Evolutionary conservation across 2,797 vertebrate genomes (phyloP), one percentile per base, ranked within the genome.

Genomic region (Helostoma temminkii): DNA sequence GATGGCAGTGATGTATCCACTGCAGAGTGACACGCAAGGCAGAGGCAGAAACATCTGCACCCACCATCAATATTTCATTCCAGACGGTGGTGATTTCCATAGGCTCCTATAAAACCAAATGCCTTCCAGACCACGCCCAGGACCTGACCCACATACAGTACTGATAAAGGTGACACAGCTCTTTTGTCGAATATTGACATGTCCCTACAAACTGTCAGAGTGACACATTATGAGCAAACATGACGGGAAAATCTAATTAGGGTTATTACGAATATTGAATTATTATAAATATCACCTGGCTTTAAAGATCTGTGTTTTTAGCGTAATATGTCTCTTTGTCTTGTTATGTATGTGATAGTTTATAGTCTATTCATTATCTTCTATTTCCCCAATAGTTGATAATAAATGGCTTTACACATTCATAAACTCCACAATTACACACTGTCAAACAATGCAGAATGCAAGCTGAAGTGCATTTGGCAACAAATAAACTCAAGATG

Each of bases 51-150:
- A 87, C 83, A 77, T 83, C 80, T 89, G 78, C 75, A 84, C 62
- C 68, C 49, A 59, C 18, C 46, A 88, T 90, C 88, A 89, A 87
- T 90, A 81, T 86, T 86, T 89, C 76, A 88, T 84, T 62, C 71
- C 71, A 75, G 46, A 58, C 66, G 25, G 39, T 61, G 66, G 66
- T 34, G 42, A 66, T 58, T 66, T 66, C 18, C 28, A 41, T 47
- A 39, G 19, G 36, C 12, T 28, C 41, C 18, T 30, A 69, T 64
- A 50, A 71, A 72, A 48, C 66, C 10, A 57, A 71, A 75, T 19
- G 63, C 72, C 70, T 74, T n/a, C 5, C 53, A 81, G 78, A 67
- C 45, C 42, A 60, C 28, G 68, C 76, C 71, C 60, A 32, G 72
- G 72, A 67, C 24, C 49, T 82, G 84, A 86, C 87, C 88, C 61